Evolutionary conservation across 2,888 invertebrate species (phyloP).

Genomic region (Volucella zonaria): DNA sequence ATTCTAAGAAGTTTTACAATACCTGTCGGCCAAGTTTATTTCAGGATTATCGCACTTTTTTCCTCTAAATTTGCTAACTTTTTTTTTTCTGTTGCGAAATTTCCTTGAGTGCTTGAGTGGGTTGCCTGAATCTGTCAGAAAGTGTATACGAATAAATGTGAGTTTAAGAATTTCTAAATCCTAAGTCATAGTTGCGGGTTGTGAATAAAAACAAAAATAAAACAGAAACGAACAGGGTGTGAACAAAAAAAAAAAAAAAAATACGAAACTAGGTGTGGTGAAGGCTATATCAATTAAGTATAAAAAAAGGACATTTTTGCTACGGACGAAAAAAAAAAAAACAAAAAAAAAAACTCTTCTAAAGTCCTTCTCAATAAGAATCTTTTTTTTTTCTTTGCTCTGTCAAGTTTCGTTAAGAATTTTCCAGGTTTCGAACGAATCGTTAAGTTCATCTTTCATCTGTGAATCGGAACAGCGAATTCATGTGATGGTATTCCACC

Average conservation of each 20-base stretch:
- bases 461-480: slow-evolving; percentile 43
- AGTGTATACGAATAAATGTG: slow-evolving; percentile 37
- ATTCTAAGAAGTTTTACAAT: slow-evolving; percentile 16
- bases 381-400: slow-evolving; percentile 30
- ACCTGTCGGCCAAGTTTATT: slow-evolving; percentile 19
- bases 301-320: slow-evolving; percentile 63
- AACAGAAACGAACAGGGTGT: slow-evolving; percentile 31
- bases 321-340: slow-evolving; percentile 52
- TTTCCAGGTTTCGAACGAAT: slow-evolving; percentile 70
- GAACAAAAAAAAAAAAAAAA: slow-evolving; percentile 21
- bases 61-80: slow-evolving; percentile 26
- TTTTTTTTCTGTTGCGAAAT: slow-evolving; percentile 61
- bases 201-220: slow-evolving; percentile 31
- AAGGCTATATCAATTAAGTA: slow-evolving; percentile 69
- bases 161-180: slow-evolving; percentile 32
- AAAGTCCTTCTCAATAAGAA: slow-evolving; percentile 65
- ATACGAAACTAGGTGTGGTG: slow-evolving; percentile 70
- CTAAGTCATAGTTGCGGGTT: slow-evolving; percentile 29
- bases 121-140: slow-evolving; percentile 55
- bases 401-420: slow-evolving; percentile 63
- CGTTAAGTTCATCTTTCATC: slow-evolving; percentile 72
- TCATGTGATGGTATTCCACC: slow-evolving; percentile 62
- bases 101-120: slow-evolving; percentile 43
- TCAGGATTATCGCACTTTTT: slow-evolving; percentile 35
- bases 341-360: slow-evolving; percentile 48